Percentiles rank a stretch among this genome's conserved stretches.
These are phyloP conservation scores for Stomatorhinus walkeri DNA, from an alignment of 2,797 vertebrate genomes.

Conservation along the genomic window DNA sequence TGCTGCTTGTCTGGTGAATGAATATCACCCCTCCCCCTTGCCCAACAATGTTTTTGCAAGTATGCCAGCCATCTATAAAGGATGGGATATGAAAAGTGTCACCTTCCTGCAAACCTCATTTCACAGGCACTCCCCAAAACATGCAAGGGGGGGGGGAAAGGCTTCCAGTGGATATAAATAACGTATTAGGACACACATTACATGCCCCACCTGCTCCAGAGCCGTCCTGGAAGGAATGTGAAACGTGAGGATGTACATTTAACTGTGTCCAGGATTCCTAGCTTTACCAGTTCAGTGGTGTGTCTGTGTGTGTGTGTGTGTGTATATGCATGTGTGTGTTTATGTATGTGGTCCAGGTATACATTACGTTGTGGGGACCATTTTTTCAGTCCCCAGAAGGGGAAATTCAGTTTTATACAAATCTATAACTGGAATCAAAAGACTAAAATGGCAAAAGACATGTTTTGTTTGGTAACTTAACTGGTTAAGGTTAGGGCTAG, in stretches of 20 bases:
- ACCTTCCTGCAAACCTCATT: not conserved
- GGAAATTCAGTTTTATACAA: not conserved
- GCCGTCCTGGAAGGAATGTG: conserved; percentile 45
- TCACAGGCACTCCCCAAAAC: conserved; percentile 18
- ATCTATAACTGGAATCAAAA: not conserved
- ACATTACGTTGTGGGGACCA: not conserved
- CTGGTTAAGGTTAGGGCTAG: not conserved
- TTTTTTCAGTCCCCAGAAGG: not conserved
- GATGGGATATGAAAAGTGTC: not conserved
- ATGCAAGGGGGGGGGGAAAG: not conserved
- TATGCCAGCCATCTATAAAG: conserved; percentile 24
- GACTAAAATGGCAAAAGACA: not conserved
- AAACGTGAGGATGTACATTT: conserved; percentile 28
- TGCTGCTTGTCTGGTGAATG: not conserved
- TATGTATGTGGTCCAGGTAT: not conserved
- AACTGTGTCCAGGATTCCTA: conserved; percentile 29
- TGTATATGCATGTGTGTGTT: not conserved
- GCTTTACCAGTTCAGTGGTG: conserved; percentile 40
- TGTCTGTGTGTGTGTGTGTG: conserved; percentile 13
- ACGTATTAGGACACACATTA: conserved; percentile 44
- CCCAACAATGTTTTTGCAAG: not conserved
- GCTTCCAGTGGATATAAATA: conserved; percentile 39
- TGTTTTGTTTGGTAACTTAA: not conserved
- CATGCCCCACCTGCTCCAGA: conserved; percentile 64
- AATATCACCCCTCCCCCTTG: not conserved